A percentile compares a stretch with the other conserved stretches of the same genome.
Evolutionary conservation across 2,888 invertebrate species (phyloP).

Genomic region (Pasiphila rectangulata): DNA sequence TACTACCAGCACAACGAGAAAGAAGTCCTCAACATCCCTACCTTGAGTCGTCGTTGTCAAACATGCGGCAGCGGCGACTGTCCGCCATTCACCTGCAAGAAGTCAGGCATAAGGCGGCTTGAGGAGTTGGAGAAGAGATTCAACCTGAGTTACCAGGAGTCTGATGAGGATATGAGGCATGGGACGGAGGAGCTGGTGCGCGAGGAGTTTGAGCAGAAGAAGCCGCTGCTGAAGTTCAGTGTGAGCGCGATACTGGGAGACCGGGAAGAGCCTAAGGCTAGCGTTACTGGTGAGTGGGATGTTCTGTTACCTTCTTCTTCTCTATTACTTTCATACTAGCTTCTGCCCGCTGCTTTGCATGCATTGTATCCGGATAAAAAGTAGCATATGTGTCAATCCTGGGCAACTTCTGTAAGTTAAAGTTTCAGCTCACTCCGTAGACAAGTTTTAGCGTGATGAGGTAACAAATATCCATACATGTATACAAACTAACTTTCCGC

Average conservation of each 20-base stretch:
- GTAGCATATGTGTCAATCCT: too few species aligned
- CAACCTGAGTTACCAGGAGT: slow-evolving; percentile 63
- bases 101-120: slow-evolving; percentile 64
- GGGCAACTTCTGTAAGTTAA: too few species aligned
- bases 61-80: slow-evolving; percentile 80
- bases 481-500: too few species aligned
- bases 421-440: too few species aligned
- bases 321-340: too few species aligned
- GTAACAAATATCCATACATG: too few species aligned
- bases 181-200: slow-evolving; percentile 65
- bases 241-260: slow-evolving; percentile 94
- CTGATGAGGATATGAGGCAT: slow-evolving; percentile 61
- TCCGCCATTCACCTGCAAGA: slow-evolving; percentile 73
- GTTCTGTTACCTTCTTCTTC: too few species aligned
- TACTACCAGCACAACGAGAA: slow-evolving; percentile 59
- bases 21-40: slow-evolving; percentile 68
- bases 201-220: slow-evolving; percentile 76
- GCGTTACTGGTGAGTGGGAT: slow-evolving; percentile 68
- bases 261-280: slow-evolving; percentile 60
- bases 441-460: too few species aligned
- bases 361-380: too few species aligned
- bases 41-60: slow-evolving; percentile 69
- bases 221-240: slow-evolving; percentile 94
- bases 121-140: slow-evolving; percentile 73
- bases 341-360: too few species aligned